Percentiles rank a stretch among this genome's conserved stretches.
Evolutionary conservation across 2,797 vertebrate species (phyloP).

Genomic region (Taenioides sp.): DNA sequence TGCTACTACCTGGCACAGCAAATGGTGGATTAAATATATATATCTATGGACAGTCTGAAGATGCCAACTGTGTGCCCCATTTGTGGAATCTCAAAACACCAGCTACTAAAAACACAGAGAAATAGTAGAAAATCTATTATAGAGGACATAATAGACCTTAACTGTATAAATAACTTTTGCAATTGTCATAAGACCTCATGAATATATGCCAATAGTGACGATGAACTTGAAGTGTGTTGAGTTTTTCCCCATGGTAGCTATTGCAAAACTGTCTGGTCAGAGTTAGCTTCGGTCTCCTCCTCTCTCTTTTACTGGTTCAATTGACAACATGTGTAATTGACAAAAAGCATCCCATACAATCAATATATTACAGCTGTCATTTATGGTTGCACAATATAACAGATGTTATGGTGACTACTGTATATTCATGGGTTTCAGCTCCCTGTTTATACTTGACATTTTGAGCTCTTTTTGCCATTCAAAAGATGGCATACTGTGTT

Average conservation of each 20-base stretch:
- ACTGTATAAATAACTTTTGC: slow-evolving; percentile 60
- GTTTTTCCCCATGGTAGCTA: slow-evolving; percentile 50
- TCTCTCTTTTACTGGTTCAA: slow-evolving; percentile 26
- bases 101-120: slow-evolving; percentile 55
- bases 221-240: slow-evolving; percentile 62
- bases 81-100: slow-evolving; percentile 54
- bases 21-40: slow-evolving; percentile 15
- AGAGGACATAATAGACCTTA: slow-evolving; percentile 56
- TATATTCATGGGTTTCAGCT: too few relatives aligned
- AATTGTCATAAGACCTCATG: slow-evolving; percentile 51
- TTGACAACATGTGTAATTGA: slow-evolving; percentile 28
- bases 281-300: slow-evolving; percentile 18
- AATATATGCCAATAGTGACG: slow-evolving; percentile 62
- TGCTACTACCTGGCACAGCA: slow-evolving; percentile 58
- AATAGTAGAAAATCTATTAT: slow-evolving; percentile 54
- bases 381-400: background rate
- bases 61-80: slow-evolving; percentile 22
- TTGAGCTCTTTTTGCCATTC: too few relatives aligned
- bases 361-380: background rate
- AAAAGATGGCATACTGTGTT: background rate
- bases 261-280: slow-evolving; percentile 39
- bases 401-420: background rate
- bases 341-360: background rate
- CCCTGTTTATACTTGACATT: too few relatives aligned
- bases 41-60: slow-evolving; percentile 31